These are phyloP conservation scores for Athalia cordata DNA, from an alignment of 2,888 invertebrate genomes.

Conservation along the genomic window DNA sequence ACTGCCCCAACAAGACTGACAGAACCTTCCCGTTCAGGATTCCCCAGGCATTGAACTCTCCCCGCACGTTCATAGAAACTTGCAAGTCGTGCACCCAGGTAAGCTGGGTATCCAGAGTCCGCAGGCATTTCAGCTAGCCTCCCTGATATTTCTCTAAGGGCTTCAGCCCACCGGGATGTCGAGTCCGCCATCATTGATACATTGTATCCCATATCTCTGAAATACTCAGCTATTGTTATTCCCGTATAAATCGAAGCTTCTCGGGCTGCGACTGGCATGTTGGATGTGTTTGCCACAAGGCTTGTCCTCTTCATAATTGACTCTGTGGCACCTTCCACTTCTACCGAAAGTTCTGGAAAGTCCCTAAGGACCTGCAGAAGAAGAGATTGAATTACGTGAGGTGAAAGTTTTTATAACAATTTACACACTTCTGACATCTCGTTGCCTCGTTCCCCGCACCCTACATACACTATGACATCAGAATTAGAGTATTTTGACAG, in stretches of 20 bases:
- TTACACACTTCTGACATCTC: conserved; percentile 81
- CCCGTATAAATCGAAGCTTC: conserved; percentile 99
- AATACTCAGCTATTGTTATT: conserved; percentile 98
- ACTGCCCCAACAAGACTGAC: conserved; percentile 99
- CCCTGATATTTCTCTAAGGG: conserved; percentile 92
- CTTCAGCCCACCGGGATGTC: conserved; percentile 87
- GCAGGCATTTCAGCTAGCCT: conserved; percentile 99
- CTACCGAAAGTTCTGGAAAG: conserved; percentile 82
- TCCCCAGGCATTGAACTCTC: conserved; percentile 93
- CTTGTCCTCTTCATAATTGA: conserved; percentile 85
- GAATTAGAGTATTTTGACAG: conserved; percentile 84
- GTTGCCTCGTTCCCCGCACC: conserved; percentile 84
- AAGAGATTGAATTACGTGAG: conserved; percentile 47
- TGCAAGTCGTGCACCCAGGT: conserved; percentile 95
- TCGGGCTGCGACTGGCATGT: conserved; percentile 98
- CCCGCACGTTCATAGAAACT: conserved; percentile 99
- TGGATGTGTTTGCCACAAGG: conserved; percentile 84
- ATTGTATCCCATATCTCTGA: conserved; percentile 98
- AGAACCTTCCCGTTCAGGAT: conserved; percentile 96
- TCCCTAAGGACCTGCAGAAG: conserved; percentile 71
- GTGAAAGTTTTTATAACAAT: neutral
- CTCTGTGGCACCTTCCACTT: conserved; percentile 79
- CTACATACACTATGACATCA: conserved; percentile 84
- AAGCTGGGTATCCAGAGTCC: conserved; percentile 97
- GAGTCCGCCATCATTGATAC: conserved; percentile 91